A percentile compares a stretch with the other conserved stretches of the same genome.
Evolutionary conservation across 35 echinoderm and acorn worm genomes (phyloP).

Genomic region (Chiridota heheva): DNA sequence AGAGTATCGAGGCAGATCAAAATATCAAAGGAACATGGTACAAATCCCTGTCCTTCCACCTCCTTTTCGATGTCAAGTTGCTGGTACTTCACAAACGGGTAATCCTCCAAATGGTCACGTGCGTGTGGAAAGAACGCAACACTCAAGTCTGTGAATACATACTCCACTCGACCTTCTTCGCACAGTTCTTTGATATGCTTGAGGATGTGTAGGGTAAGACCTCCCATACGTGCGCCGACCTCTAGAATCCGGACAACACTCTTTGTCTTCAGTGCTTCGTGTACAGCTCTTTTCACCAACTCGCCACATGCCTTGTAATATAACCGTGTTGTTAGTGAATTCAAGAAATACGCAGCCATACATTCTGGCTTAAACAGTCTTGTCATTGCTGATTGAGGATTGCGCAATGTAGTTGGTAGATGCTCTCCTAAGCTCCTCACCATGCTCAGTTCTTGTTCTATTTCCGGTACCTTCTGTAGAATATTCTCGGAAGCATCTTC

Average conservation of each 20-base stretch:
- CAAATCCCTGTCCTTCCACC: conserved; percentile 79
- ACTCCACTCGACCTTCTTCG: conserved; percentile 75
- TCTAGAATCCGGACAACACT: conserved; percentile 81
- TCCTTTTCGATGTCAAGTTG: conserved; percentile 92
- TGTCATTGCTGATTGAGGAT: conserved; percentile 71
- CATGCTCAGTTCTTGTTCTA: conserved; percentile 70
- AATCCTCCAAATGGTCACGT: conserved; percentile 45
- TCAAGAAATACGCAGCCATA: conserved; percentile 78
- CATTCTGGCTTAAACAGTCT: conserved; percentile 79
- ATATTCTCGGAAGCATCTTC: conserved; percentile 58
- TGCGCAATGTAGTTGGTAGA: conserved; percentile 74
- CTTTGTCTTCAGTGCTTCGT: conserved; percentile 65
- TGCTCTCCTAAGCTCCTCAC: conserved; percentile 74
- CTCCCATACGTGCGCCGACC: conserved; percentile 91
- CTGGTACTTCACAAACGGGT: conserved; percentile 84
- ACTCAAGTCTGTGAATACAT: conserved; percentile 94
- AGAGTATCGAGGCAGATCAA: conserved; percentile 88
- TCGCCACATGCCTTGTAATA: conserved; percentile 83
- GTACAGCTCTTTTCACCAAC: conserved; percentile 59
- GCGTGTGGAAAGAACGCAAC: conserved; percentile 95
- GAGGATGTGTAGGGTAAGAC: conserved; percentile 77
- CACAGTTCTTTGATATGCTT: conserved; percentile 63
- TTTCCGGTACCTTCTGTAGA: conserved; percentile 56
- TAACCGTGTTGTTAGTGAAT: conserved; percentile 79
- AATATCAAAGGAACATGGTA: conserved; percentile 78